These are phyloP conservation scores for Drosophila buzzatii DNA, from an alignment of 2,888 invertebrate genomes.

Conservation along the genomic window DNA sequence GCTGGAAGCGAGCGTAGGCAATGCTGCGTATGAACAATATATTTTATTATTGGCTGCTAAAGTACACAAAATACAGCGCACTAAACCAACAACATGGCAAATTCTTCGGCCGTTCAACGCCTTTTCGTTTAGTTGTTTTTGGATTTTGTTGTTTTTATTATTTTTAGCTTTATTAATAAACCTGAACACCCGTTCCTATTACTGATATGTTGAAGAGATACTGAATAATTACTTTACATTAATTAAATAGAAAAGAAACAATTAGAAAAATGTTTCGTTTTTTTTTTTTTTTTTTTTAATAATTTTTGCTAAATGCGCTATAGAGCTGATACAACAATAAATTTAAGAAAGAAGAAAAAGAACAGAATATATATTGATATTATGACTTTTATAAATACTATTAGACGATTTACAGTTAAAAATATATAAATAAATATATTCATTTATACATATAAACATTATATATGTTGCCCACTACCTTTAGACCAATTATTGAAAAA, in stretches of 20 bases:
- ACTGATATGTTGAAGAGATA: slow-evolving; percentile 50
- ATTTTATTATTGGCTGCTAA: slow-evolving; percentile 60
- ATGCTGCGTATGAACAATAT: slow-evolving; percentile 74
- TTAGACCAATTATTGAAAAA: not conserved
- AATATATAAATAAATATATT: no score
- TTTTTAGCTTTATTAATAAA: slow-evolving; percentile 57
- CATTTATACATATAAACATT: not conserved
- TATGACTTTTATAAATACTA: no score
- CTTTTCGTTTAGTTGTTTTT: slow-evolving; percentile 44
- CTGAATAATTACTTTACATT: slow-evolving; percentile 36
- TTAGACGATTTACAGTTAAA: no score
- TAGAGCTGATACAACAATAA: no score
- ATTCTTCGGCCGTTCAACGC: slow-evolving; percentile 47
- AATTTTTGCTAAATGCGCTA: no score
- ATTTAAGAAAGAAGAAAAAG: no score
- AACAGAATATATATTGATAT: no score
- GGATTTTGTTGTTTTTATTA: slow-evolving; percentile 43
- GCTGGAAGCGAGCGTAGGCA: slow-evolving; percentile 48
- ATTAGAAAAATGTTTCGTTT: no score
- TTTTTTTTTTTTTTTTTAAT: not conserved
- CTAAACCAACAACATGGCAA: slow-evolving; percentile 44
- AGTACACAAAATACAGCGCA: slow-evolving; percentile 65
- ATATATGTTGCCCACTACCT: not conserved
- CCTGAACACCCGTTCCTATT: slow-evolving; percentile 38
- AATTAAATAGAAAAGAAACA: slow-evolving; percentile 16